Evolutionary conservation across 2,888 invertebrate species (phyloP), one percentile per base, ranked within the genome.

Genomic region (Drosophila anomalipes): DNA sequence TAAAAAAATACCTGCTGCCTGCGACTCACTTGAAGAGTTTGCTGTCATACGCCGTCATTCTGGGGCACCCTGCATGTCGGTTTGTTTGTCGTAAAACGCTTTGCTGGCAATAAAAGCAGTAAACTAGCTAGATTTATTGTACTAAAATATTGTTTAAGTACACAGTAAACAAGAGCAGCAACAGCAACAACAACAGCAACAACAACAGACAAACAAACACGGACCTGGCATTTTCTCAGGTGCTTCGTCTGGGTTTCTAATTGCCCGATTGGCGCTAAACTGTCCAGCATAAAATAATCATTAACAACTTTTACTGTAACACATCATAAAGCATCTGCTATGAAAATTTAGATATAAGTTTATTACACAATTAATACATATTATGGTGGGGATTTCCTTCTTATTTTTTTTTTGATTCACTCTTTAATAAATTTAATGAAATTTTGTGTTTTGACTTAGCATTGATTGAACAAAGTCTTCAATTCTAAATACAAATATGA

Each of bases 51-150:
- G 44, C 58, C 33, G 61, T 52, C 52, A 57, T 61, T 57, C 35
- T 47, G 58, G 54, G 62, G 35, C 61, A 60, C 68, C 74, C 59
- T 73, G 62, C 63, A 41, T 60, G 78, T 70, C 57, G 70, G 73
- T 74, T 81, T 82, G 79, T 70, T 71, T 89, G 87, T 88, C 87
- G 87, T 88, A 89, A 88, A 88, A 89, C 89, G 89, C 87, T 89
- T 88, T 88, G 85, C 78, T 83, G 83, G 87, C 87, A 89, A 89
- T 88, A 88, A 88, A 88, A 89, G 83, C 85, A 89, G 87, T 88
- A 87, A 88, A 88, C 87, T 89, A 88, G 89, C 89, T 87, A 79
- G 89, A 89, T 88, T 88, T 88, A 88, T 89, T 88, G 85, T 89
- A 88, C 85, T 89, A 80, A 88, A 89, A 88, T 86, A 86, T 86